Base-by-base conservation (phyloP, 2,797 vertebrate genomes). In the Arnoldichthys spilopterus region DNA sequence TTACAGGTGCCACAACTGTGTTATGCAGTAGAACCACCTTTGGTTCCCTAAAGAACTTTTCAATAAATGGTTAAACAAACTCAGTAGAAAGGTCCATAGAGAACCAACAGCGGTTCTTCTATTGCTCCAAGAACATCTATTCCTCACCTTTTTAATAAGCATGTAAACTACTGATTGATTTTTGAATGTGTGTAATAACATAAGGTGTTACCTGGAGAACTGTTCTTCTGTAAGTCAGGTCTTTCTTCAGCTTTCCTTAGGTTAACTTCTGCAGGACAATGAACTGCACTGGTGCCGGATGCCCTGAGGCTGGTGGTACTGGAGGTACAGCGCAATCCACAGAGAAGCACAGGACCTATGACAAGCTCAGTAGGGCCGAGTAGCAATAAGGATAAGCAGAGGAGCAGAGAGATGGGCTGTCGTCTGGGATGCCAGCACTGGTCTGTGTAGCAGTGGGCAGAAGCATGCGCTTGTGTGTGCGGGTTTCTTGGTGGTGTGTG, bases 371-470 rank as follows among this genome's bases (percentile, higher is more conserved):
- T 2, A 56, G 85, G 76, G 66, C 70, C 85, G 71, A 62, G 66
- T 63, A 56, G 85, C 87, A 85, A 87, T 64, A 63, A 83, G 84
- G 86, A 74, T 87, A 86, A 80, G 88, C 76, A 88, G 88, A 80
- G 85, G 78, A 91, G 84, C 88, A 87, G 84, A 86, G 86, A 91
- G 79, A 88, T 85, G 85, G 88, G 89, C 63, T 90, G 87, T 91
- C 89, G 87, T 91, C 85, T 13, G 72, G 85, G 90, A 91, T 93
- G 90, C 92, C 91, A 90, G 87, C 82, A 40, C 66, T 67, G 86
- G 85, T 90, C 89, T 92, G 90, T 90, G 91, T 80, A 86, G 86
- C 87, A 83, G 93, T 94, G 92, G 92, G 93, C 90, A 92, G 91
- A 90, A 88, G 92, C 92, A 90, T 79, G 85, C 86, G 72, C 90